Evolutionary conservation across 2,797 vertebrate species (phyloP).

Genomic region (Dermochelys coriacea): DNA sequence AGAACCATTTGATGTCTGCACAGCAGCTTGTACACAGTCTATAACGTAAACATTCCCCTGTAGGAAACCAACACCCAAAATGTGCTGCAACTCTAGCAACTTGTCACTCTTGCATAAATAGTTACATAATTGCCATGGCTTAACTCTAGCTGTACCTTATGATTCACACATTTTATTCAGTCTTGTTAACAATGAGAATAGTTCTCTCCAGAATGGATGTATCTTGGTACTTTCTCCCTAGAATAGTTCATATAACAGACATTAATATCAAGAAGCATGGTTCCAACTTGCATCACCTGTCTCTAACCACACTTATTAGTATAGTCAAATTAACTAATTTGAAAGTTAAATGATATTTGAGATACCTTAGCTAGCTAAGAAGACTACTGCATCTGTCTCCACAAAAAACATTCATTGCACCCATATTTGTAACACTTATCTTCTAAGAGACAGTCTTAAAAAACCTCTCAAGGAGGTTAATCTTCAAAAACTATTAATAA

Average conservation of each 20-base stretch:
- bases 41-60: constrained; percentile 64
- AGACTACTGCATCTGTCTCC: not conserved
- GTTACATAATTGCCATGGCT: not conserved
- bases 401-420: not conserved
- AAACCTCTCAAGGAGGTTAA: not conserved
- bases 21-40: constrained; percentile 64
- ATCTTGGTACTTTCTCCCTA: not conserved
- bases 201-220: constrained; percentile 21
- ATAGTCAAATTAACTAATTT: not conserved
- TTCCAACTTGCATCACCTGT: not conserved
- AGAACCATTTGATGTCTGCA: constrained; percentile 70
- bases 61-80: constrained; percentile 62
- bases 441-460: not conserved
- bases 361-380: not conserved
- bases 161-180: constrained; percentile 19
- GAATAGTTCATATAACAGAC: not conserved
- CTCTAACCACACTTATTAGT: rapidly evolving
- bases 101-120: constrained; percentile 48
- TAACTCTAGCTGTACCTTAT: not conserved
- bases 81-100: constrained; percentile 9
- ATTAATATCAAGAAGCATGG: not conserved
- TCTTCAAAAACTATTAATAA: not conserved
- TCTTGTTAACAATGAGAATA: constrained; percentile 29
- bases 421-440: not conserved
- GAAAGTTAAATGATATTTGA: not conserved